These are phyloP conservation scores for Crocidura indochinensis DNA, from an alignment of 2,797 vertebrate genomes.

Conservation along the genomic window DNA sequence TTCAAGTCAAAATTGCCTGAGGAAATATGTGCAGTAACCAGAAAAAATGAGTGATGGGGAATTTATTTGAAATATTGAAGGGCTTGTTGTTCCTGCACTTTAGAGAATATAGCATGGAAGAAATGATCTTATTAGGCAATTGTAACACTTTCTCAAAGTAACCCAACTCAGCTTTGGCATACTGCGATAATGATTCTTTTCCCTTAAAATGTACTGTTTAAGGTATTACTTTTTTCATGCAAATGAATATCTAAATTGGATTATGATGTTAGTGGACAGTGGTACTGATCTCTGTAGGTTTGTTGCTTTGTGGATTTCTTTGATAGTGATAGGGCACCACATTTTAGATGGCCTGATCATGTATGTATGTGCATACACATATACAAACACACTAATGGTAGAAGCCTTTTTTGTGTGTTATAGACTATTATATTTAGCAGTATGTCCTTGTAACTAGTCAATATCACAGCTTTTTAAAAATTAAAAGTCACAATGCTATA, in stretches of 20 bases:
- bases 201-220: slow-evolving; percentile 84
- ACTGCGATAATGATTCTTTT: slow-evolving; percentile 85
- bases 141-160: slow-evolving; percentile 88
- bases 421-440: slow-evolving; percentile 96
- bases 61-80: slow-evolving; percentile 83
- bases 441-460: slow-evolving; percentile 94
- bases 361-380: slow-evolving; percentile 80
- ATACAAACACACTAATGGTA: slow-evolving; percentile 93
- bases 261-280: slow-evolving; percentile 88
- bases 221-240: slow-evolving; percentile 88
- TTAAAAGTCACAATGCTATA: slow-evolving; percentile 91
- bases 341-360: slow-evolving; percentile 91
- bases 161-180: slow-evolving; percentile 87
- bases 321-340: slow-evolving; percentile 90
- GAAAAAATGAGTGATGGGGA: slow-evolving; percentile 77
- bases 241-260: slow-evolving; percentile 89
- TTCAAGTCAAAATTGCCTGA: slow-evolving; percentile 78
- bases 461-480: slow-evolving; percentile 94
- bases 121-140: slow-evolving; percentile 88
- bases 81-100: slow-evolving; percentile 91
- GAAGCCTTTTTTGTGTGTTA: slow-evolving; percentile 96
- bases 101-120: slow-evolving; percentile 92
- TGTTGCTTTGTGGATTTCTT: slow-evolving; percentile 87
- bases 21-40: slow-evolving; percentile 87
- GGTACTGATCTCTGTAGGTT: slow-evolving; percentile 90